phyloP scores from a whole-genome alignment of 2,797 vertebrate genomes.

The Thalassophryne amazonica region DNA sequence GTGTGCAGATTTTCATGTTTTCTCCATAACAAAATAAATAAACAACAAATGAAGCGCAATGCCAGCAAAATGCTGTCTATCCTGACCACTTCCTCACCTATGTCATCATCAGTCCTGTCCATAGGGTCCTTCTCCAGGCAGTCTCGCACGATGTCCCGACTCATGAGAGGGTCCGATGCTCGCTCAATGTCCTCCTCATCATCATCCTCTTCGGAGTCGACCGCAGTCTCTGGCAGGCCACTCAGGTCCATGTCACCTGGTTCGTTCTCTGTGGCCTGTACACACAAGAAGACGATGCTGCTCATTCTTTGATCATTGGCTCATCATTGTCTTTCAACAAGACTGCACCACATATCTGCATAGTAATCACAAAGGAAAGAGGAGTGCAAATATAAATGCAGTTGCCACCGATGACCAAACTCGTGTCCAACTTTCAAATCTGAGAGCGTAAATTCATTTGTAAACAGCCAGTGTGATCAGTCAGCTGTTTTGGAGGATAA shows the following conservation, averaged over 20 bases:
- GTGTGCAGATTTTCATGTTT: too few species aligned
- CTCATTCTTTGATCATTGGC: too few species aligned
- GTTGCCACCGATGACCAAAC: not conserved
- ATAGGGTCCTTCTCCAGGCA: conserved; percentile 98
- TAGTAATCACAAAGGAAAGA: not conserved
- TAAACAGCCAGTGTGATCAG: not conserved
- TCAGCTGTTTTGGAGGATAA: not conserved
- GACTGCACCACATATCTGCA: not conserved
- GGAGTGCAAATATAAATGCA: not conserved
- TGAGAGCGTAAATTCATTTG: not conserved
- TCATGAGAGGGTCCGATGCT: conserved; percentile 96
- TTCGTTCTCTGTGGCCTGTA: conserved; percentile 95
- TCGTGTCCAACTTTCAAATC: not conserved
- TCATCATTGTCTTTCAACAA: not conserved
- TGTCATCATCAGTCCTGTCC: conserved; percentile 97
- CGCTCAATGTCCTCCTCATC: conserved; percentile 98
- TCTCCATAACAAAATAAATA: too few species aligned
- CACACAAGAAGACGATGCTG: too few species aligned
- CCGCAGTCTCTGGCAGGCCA: conserved; percentile 95
- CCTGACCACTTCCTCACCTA: conserved; percentile 79
- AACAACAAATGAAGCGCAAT: not conserved
- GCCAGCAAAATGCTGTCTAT: too few species aligned
- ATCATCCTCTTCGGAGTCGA: conserved; percentile 97
- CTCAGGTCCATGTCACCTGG: conserved; percentile 99
- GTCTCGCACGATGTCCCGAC: conserved; percentile 95